Conservation (phyloP, 2,797 vertebrate species). For the Liasis olivaceus region DNA sequence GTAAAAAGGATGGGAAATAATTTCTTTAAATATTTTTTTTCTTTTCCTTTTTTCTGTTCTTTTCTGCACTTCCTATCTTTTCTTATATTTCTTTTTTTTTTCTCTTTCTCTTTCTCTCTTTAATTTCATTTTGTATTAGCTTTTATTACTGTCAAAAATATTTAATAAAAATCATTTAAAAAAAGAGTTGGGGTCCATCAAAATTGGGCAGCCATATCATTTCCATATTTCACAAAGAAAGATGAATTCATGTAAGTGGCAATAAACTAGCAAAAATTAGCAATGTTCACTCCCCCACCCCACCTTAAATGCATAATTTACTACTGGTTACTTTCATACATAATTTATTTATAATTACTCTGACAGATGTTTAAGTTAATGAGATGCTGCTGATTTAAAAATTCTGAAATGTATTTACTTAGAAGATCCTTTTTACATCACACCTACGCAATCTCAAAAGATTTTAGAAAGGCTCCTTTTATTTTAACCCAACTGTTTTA, state of each 20-base stretch:
- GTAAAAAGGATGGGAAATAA: not conserved
- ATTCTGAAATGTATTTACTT: constrained; percentile 22
- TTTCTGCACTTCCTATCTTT: not conserved
- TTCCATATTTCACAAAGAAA: not conserved
- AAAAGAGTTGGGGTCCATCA: not conserved
- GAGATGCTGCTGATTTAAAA: constrained; percentile 18
- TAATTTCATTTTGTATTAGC: not conserved
- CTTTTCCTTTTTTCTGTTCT: not conserved
- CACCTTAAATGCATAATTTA: constrained; percentile 8
- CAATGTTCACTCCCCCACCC: not conserved
- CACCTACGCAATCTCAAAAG: constrained; percentile 5
- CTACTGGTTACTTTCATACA: not conserved
- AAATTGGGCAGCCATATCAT: not conserved
- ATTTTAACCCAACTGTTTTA: not conserved
- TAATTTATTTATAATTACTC: constrained; percentile 33
- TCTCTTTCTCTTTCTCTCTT: not conserved
- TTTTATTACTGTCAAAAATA: not conserved
- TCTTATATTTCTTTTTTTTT: not conserved
- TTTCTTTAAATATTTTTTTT: not conserved
- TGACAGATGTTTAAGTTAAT: constrained; percentile 42
- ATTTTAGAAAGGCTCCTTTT: not conserved
- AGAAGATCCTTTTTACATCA: constrained; percentile 3
- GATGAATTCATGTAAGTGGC: constrained; percentile 1
- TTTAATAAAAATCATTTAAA: not conserved
- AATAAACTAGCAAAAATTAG: constrained; percentile 5